Evolutionary conservation across 2,113 vertebrate species (phyloP).

Genomic region (Astatotilapia flaviijosephi): DNA sequence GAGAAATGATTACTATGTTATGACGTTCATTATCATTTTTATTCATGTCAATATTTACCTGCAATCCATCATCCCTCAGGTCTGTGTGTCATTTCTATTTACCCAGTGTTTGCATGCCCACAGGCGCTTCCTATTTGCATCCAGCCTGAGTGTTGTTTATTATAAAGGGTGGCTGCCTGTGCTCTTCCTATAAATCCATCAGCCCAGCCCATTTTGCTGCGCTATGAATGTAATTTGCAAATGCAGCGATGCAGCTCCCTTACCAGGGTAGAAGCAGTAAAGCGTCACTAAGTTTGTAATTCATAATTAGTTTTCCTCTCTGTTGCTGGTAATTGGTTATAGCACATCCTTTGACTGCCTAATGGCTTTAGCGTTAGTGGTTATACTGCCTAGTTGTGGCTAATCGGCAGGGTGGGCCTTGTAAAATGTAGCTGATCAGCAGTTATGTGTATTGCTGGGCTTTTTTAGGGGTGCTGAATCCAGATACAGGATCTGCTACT

Average conservation of each 20-base stretch:
- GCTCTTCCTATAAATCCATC: slow-evolving; percentile 50
- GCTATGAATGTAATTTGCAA: slow-evolving; percentile 57
- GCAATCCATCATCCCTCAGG: slow-evolving; percentile 39
- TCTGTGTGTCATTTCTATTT: slow-evolving; percentile 45
- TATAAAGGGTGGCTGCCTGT: slow-evolving; percentile 27
- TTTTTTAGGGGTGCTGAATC: not conserved
- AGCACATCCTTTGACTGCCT: slow-evolving; percentile 36
- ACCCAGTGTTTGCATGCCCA: slow-evolving; percentile 26
- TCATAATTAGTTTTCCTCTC: slow-evolving; percentile 55
- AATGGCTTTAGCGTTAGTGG: slow-evolving; percentile 7
- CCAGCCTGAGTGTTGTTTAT: slow-evolving; percentile 33
- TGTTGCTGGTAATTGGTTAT: slow-evolving; percentile 49
- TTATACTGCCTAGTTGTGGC: not conserved
- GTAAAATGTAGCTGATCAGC: not conserved
- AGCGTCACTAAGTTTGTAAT: slow-evolving; percentile 61
- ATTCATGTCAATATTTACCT: slow-evolving; percentile 36
- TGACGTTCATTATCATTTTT: slow-evolving; percentile 41
- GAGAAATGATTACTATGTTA: slow-evolving; percentile 25
- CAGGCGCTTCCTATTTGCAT: slow-evolving; percentile 51
- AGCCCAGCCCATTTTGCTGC: slow-evolving; percentile 20
- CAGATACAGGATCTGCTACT: not conserved
- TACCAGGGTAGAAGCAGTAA: slow-evolving; percentile 32
- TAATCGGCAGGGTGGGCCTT: not conserved
- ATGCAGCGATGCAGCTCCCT: slow-evolving; percentile 41
- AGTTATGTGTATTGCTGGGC: not conserved